A percentile compares a stretch with the other conserved stretches of the same genome.
phyloP scores from a whole-genome alignment of 2,888 invertebrate genomes.

The Xestia sexstrigata region DNA sequence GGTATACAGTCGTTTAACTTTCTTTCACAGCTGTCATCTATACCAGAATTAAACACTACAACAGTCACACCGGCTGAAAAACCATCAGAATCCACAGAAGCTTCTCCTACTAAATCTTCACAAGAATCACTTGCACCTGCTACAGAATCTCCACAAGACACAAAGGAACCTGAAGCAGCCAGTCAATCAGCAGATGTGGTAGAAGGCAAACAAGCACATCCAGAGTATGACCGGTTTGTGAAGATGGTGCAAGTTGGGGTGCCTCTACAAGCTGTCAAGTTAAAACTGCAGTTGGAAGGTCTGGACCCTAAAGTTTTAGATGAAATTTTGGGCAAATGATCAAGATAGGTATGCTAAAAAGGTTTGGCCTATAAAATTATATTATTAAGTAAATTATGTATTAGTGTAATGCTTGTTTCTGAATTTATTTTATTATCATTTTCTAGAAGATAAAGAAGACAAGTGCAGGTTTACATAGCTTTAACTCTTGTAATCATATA shows the following conservation, averaged over 20 bases:
- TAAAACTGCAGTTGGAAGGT: slow-evolving; percentile 96
- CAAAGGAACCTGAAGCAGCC: slow-evolving; percentile 39
- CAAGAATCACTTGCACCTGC: slow-evolving; percentile 35
- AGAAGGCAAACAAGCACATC: slow-evolving; percentile 81
- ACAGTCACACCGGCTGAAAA: slow-evolving; percentile 46
- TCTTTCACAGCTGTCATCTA: slow-evolving; percentile 87
- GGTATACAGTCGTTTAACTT: neutral
- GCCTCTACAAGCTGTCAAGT: slow-evolving; percentile 94
- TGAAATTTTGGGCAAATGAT: slow-evolving; percentile 75
- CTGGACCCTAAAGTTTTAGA: slow-evolving; percentile 94
- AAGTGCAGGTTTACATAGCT: slow-evolving; percentile 47
- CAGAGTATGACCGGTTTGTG: slow-evolving; percentile 94
- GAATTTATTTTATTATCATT: slow-evolving; percentile 6
- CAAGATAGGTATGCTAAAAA: neutral
- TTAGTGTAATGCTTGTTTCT: slow-evolving; percentile 4
- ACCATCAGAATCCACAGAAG: slow-evolving; percentile 37
- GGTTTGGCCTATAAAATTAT: neutral
- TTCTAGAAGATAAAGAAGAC: slow-evolving; percentile 6
- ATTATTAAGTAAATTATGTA: slow-evolving; percentile 7
- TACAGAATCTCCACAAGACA: slow-evolving; percentile 18
- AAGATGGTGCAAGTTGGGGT: slow-evolving; percentile 98
- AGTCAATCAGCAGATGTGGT: slow-evolving; percentile 37
- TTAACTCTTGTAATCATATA: slow-evolving; percentile 19
- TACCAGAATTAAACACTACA: slow-evolving; percentile 84
- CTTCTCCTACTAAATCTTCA: slow-evolving; percentile 15